Evolutionary conservation across 2,113 vertebrate species (phyloP).

Genomic region (Abramis brama): DNA sequence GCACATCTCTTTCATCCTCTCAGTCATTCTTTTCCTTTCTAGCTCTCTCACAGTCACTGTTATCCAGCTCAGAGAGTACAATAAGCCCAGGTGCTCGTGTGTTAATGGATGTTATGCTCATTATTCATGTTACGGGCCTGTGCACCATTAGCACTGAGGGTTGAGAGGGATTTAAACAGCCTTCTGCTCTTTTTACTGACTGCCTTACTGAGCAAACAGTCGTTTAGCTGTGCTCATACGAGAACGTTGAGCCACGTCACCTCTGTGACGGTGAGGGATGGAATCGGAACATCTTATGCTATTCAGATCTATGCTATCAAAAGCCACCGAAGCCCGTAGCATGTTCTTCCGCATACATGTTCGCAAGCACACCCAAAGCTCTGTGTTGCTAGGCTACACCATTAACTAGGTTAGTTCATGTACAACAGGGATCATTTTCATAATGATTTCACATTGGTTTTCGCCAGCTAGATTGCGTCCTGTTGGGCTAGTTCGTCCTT

Average conservation of each 20-base stretch:
- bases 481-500: neutral
- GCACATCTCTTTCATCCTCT: constrained; percentile 28
- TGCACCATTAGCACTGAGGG: constrained; percentile 47
- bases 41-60: constrained; percentile 16
- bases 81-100: constrained; percentile 48
- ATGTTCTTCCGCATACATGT: constrained; percentile 14
- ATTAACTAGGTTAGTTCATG: constrained; percentile 33
- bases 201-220: constrained; percentile 52
- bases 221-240: constrained; percentile 33
- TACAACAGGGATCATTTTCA: constrained; percentile 19
- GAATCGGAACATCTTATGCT: neutral
- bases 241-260: constrained; percentile 5
- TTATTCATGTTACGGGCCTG: constrained; percentile 35
- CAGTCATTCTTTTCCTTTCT: constrained; percentile 23
- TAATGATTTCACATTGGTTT: constrained; percentile 23
- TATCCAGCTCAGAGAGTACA: constrained; percentile 25
- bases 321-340: neutral
- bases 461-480: neutral
- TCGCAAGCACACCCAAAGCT: constrained; percentile 8
- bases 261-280: neutral
- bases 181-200: constrained; percentile 51
- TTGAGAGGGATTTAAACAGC: constrained; percentile 53
- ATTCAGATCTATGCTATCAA: constrained; percentile 14
- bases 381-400: constrained; percentile 52
- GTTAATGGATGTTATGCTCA: constrained; percentile 52